Percentiles rank a stretch among this genome's conserved stretches.
phyloP scores from a whole-genome alignment of 2,113 vertebrate species.

The Pseudorasbora parva region DNA sequence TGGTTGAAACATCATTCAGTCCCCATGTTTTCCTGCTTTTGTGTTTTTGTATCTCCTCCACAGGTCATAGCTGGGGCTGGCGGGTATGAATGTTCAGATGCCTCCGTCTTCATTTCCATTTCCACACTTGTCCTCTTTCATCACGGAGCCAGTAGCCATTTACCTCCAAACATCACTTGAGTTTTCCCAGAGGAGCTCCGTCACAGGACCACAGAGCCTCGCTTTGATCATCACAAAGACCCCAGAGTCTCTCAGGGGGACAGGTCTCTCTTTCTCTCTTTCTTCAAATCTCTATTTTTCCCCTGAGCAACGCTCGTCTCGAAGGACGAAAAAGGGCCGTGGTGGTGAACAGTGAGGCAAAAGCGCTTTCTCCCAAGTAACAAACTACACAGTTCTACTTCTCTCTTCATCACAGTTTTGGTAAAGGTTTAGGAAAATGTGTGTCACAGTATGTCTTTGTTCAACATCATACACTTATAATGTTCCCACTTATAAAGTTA shows the following conservation, averaged over 20 bases:
- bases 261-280: not conserved
- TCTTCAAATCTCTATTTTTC: conserved; percentile 21
- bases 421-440: not conserved
- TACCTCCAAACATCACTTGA: conserved; percentile 34
- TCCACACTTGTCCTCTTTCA: conserved; percentile 50
- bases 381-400: not conserved
- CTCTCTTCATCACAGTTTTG: not conserved
- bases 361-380: not conserved
- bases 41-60: not conserved
- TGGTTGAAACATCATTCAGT: not conserved
- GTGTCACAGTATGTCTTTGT: not conserved
- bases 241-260: conserved; percentile 40
- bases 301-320: conserved; percentile 1
- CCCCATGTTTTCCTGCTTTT: not conserved
- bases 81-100: conserved; percentile 18
- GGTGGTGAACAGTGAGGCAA: not conserved
- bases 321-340: conserved; percentile 11
- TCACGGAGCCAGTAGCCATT: conserved; percentile 46
- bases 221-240: conserved; percentile 55
- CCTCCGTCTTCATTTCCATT: conserved; percentile 44
- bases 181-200: conserved; percentile 36
- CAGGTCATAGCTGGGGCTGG: conserved; percentile 18
- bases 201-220: conserved; percentile 16
- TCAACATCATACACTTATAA: not conserved
- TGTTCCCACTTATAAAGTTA: not conserved